phyloP scores from a whole-genome alignment of 2,113 vertebrate species.

The Zosterops hypoxanthus region DNA sequence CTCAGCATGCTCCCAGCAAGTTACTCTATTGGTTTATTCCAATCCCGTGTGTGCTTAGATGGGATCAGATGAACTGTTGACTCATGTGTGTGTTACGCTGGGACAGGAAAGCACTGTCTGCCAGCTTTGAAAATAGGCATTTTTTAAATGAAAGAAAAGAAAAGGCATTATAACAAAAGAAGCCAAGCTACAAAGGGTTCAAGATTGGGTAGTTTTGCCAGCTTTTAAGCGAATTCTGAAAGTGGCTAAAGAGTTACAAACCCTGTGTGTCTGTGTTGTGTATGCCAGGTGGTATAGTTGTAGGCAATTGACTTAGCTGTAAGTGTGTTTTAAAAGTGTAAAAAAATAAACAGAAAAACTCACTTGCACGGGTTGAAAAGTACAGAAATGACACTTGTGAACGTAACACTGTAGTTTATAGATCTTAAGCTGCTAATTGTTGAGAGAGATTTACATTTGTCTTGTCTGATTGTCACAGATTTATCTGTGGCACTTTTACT shows the following conservation, averaged over 20 bases:
- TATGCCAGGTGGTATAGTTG: constrained; percentile 73
- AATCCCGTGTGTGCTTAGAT: not conserved
- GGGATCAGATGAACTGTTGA: constrained; percentile 15
- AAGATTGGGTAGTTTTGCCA: constrained; percentile 30
- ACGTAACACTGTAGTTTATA: constrained; percentile 81
- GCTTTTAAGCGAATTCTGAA: constrained; percentile 66
- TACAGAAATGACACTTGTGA: constrained; percentile 80
- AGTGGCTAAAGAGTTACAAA: constrained; percentile 66
- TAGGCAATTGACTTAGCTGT: constrained; percentile 77
- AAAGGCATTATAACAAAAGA: constrained; percentile 22
- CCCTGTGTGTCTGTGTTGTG: constrained; percentile 74
- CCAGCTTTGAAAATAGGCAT: constrained; percentile 52
- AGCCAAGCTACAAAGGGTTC: constrained; percentile 37
- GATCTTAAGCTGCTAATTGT: constrained; percentile 83
- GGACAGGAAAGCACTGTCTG: constrained; percentile 37
- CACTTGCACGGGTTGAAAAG: constrained; percentile 79
- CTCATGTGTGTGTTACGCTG: not conserved
- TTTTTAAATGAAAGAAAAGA: not conserved
- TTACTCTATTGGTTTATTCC: constrained; percentile 32
- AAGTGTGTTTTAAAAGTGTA: constrained; percentile 78
- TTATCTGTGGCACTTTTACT: constrained; percentile 75
- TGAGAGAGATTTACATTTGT: constrained; percentile 81
- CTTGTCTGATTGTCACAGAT: constrained; percentile 72
- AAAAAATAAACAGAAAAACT: constrained; percentile 70
- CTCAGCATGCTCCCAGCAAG: not conserved